A percentile compares a stretch with the other conserved stretches of the same genome.
Conservation (phyloP, 2,888 invertebrate genomes). For the Amorpha juglandis region DNA sequence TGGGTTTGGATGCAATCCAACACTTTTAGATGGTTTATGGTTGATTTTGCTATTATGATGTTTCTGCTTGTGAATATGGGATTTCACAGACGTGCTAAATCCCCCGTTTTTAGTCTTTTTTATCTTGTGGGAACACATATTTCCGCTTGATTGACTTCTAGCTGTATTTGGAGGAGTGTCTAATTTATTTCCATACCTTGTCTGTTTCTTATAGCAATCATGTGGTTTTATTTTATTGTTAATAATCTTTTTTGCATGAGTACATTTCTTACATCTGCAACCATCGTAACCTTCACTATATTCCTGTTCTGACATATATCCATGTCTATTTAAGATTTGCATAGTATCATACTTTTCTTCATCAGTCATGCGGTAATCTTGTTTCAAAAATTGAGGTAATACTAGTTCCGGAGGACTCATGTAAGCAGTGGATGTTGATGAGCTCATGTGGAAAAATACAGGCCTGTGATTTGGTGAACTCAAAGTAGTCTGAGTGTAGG, state of each 20-base stretch:
- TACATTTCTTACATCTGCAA: conserved; percentile 54
- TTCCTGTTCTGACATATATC: conserved; percentile 38
- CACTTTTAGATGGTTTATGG: neutral
- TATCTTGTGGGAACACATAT: conserved; percentile 32
- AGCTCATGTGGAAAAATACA: conserved; percentile 71
- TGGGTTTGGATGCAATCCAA: neutral
- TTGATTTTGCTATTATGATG: neutral
- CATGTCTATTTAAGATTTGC: conserved; percentile 37
- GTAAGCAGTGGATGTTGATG: conserved; percentile 79
- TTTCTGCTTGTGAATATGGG: conserved; percentile 1
- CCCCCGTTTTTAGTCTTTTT: conserved; percentile 21
- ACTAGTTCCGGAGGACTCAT: conserved; percentile 80
- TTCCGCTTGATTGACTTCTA: conserved; percentile 39
- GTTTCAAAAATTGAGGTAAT: conserved; percentile 62
- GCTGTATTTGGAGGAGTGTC: conserved; percentile 61
- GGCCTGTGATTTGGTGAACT: conserved; percentile 64
- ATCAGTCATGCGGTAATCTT: conserved; percentile 44
- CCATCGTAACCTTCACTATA: conserved; percentile 40
- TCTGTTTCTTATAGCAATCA: conserved; percentile 28
- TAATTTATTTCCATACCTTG: conserved; percentile 34
- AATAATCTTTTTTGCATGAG: conserved; percentile 37
- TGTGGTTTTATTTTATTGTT: conserved; percentile 33
- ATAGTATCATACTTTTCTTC: conserved; percentile 48
- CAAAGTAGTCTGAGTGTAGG: conserved; percentile 69
- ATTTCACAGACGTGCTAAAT: neutral